These are phyloP conservation scores for Acrocephalus kingi DNA, from an alignment of 2,113 vertebrate species.

Conservation along the genomic window DNA sequence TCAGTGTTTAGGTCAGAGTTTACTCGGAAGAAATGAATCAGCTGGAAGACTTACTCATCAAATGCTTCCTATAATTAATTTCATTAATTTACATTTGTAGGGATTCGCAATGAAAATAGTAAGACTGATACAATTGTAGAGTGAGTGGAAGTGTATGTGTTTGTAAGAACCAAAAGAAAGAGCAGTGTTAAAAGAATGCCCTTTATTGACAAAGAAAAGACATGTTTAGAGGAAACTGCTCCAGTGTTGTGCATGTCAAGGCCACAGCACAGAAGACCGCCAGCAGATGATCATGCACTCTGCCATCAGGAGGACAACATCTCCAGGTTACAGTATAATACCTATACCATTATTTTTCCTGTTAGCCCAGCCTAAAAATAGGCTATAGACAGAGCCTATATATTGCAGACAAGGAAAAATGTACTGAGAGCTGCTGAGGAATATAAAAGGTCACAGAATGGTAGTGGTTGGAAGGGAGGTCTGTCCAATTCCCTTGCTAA, in stretches of 20 bases:
- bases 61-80: conserved; percentile 40
- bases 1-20: conserved; percentile 20
- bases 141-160: neutral
- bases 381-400: neutral
- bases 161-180: neutral
- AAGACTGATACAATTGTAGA: neutral
- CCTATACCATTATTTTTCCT: neutral
- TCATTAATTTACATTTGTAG: neutral
- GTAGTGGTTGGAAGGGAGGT: neutral
- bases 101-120: neutral
- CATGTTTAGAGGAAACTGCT: neutral
- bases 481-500: neutral
- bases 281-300: neutral
- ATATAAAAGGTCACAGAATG: neutral
- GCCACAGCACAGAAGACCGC: neutral
- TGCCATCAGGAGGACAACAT: neutral
- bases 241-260: neutral
- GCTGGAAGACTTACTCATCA: conserved; percentile 20
- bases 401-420: neutral
- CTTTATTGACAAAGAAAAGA: neutral
- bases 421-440: neutral
- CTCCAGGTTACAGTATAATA: neutral
- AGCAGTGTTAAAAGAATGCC: neutral
- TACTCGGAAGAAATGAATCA: conserved; percentile 7
- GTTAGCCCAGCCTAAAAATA: neutral